These are phyloP conservation scores for Andrena praecox DNA, from an alignment of 2,888 invertebrate genomes.

Conservation along the genomic window DNA sequence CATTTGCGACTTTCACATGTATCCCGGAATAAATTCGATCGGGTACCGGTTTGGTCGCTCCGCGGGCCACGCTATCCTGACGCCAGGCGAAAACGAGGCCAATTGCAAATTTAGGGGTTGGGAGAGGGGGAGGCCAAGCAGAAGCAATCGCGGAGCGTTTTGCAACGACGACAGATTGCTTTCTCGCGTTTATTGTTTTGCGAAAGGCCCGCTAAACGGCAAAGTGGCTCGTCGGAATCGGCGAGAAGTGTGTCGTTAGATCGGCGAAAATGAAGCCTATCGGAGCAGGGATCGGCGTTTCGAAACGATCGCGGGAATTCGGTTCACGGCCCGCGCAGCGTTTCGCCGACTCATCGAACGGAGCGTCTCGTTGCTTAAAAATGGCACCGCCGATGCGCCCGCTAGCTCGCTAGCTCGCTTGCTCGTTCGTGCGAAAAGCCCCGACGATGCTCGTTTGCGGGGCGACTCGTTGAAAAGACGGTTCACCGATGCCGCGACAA, in stretches of 20 bases:
- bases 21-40: slow-evolving; percentile 27
- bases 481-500: slow-evolving; percentile 12
- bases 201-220: neutral
- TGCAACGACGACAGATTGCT: slow-evolving; percentile 46
- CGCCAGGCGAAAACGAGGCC: slow-evolving; percentile 52
- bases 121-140: slow-evolving; percentile 27
- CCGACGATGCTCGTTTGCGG: slow-evolving; percentile 40
- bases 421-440: slow-evolving; percentile 34
- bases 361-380: slow-evolving; percentile 50
- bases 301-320: slow-evolving; percentile 47
- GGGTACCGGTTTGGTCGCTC: slow-evolving; percentile 37
- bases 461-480: slow-evolving; percentile 35
- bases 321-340: slow-evolving; percentile 45
- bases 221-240: neutral
- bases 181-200: slow-evolving; percentile 41
- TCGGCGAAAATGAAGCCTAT: slow-evolving; percentile 38
- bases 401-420: neutral
- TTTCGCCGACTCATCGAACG: slow-evolving; percentile 62
- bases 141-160: slow-evolving; percentile 35
- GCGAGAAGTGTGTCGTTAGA: slow-evolving; percentile 55
- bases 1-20: slow-evolving; percentile 6
- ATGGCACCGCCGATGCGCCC: slow-evolving; percentile 30
- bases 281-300: slow-evolving; percentile 41
- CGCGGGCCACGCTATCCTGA: slow-evolving; percentile 20
- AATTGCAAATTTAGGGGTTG: slow-evolving; percentile 40